phyloP scores from a whole-genome alignment of 2,888 invertebrate genomes.

The Trachelus tabidus region DNA sequence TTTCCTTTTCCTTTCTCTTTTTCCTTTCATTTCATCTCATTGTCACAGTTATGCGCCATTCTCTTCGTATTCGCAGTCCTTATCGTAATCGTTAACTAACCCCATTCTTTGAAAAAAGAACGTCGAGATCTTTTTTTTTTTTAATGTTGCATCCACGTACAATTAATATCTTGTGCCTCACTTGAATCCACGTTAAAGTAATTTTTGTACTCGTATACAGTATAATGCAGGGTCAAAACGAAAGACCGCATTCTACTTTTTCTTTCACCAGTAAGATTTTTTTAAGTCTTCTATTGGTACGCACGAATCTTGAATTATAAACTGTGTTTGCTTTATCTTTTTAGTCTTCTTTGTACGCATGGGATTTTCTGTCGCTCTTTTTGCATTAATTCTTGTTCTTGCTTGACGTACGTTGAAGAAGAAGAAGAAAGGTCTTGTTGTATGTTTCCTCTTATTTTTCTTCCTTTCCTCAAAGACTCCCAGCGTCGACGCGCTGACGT shows the following conservation, averaged over 20 bases:
- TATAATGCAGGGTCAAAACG: slow-evolving; percentile 20
- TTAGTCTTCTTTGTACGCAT: neutral
- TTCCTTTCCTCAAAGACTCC: slow-evolving; percentile 9
- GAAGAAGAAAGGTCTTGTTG: neutral
- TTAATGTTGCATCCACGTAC: neutral
- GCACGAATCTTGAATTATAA: neutral
- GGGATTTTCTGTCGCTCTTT: neutral
- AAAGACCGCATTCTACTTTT: slow-evolving; percentile 15
- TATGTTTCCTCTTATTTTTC: neutral
- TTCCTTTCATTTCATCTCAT: neutral
- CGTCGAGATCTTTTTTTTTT: neutral
- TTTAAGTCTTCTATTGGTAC: no score
- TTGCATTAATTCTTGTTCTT: neutral
- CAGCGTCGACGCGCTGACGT: neutral
- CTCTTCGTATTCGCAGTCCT: neutral
- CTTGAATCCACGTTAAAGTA: slow-evolving; percentile 15
- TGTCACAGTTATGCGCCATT: neutral
- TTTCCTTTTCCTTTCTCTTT: slow-evolving; percentile 12
- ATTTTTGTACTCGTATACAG: slow-evolving; percentile 18
- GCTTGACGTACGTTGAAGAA: neutral
- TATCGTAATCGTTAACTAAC: neutral
- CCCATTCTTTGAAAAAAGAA: neutral
- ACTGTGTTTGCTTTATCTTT: neutral
- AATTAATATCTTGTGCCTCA: neutral
- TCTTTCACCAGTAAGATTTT: neutral